Conservation (phyloP, 2,113 vertebrate genomes). For the Rissa tridactyla region DNA sequence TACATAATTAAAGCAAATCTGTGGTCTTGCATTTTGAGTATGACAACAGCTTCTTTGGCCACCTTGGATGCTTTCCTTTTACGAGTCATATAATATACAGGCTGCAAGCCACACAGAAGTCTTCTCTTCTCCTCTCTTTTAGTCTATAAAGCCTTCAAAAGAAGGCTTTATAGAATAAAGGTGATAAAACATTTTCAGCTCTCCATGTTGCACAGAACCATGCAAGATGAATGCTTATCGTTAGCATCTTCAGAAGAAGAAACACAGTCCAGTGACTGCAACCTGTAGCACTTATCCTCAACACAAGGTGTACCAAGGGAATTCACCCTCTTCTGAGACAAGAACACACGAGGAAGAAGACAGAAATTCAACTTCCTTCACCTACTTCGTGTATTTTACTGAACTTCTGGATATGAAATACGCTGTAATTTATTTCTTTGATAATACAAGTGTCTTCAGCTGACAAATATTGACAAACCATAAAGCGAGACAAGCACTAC, state of each 20-base stretch:
- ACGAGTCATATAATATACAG: neutral
- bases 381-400: neutral
- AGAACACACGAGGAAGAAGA: neutral
- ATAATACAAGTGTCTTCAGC: neutral
- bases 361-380: neutral
- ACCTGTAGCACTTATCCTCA: neutral
- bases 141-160: neutral
- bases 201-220: neutral
- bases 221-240: neutral
- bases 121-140: too few species aligned
- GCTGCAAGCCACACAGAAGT: neutral
- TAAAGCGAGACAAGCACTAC: neutral
- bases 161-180: neutral
- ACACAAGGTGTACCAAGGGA: neutral
- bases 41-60: neutral
- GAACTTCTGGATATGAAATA: neutral
- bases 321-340: neutral
- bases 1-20: neutral
- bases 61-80: neutral
- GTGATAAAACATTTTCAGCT: neutral
- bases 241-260: neutral
- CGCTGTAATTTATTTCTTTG: neutral
- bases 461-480: neutral
- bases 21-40: neutral
- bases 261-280: neutral